Percentiles rank a stretch among this genome's conserved stretches.
These are phyloP conservation scores for Nasonia vitripennis DNA, from an alignment of 1,140 invertebrate genomes.

Conservation along the genomic window DNA sequence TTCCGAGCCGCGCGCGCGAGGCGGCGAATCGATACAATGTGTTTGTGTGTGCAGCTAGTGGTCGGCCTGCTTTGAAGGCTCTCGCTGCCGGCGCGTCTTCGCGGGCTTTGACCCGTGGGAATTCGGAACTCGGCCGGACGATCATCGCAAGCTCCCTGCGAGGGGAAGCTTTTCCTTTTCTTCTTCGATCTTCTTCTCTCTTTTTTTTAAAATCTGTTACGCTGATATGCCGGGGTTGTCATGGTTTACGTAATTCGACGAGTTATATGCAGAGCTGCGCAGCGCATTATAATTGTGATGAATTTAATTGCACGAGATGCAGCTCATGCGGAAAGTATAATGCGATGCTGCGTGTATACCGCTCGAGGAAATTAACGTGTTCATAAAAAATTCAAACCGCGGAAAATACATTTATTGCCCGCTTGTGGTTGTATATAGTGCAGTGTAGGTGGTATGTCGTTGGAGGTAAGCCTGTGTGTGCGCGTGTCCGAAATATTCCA, in stretches of 20 bases:
- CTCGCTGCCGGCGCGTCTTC: background rate
- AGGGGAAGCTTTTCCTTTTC: no score
- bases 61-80: background rate
- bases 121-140: background rate
- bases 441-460: no score
- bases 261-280: no score
- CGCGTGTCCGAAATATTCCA: no score
- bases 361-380: constrained; percentile 3
- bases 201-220: no score
- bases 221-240: no score
- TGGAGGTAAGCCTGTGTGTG: no score
- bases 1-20: background rate
- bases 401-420: background rate
- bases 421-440: no score
- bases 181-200: no score
- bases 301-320: background rate
- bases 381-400: constrained; percentile 34
- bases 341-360: background rate
- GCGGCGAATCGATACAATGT: constrained; percentile 9
- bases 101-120: background rate
- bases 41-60: background rate
- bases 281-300: no score
- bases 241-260: no score
- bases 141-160: background rate
- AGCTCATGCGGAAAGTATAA: background rate